phyloP scores from a whole-genome alignment of 1,140 invertebrate species.

The Heterodera carotae region DNA sequence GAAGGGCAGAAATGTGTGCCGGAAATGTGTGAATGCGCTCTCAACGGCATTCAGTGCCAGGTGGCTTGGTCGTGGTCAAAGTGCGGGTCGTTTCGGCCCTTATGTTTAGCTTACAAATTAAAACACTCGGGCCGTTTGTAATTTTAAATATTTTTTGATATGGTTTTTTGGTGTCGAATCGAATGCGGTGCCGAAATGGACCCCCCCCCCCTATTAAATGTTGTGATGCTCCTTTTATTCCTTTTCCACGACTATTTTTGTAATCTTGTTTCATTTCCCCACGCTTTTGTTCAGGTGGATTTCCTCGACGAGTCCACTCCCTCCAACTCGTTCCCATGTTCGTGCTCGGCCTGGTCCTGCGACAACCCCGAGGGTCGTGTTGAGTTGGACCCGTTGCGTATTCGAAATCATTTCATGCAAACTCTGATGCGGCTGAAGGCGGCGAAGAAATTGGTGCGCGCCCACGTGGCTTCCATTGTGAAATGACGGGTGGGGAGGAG shows the following conservation, averaged over 20 bases:
- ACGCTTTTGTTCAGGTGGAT: conserved; percentile 17
- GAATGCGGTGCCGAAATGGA: no score
- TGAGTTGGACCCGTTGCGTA: conserved; percentile 91
- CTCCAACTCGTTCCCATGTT: conserved; percentile 83
- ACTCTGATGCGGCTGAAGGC: conserved; percentile 90
- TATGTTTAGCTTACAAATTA: no score
- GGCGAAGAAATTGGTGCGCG: conserved; percentile 70
- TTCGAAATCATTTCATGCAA: conserved; percentile 94
- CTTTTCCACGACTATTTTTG: no score
- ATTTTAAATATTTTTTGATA: no score
- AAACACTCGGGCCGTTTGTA: no score
- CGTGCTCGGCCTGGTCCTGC: conserved; percentile 89
- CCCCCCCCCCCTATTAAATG: no score
- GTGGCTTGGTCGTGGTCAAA: conserved; percentile 68
- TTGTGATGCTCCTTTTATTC: no score
- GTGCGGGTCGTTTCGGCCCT: no score
- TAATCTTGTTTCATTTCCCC: not conserved
- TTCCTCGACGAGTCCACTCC: conserved; percentile 68
- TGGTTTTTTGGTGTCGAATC: no score
- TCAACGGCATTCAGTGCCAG: conserved; percentile 64
- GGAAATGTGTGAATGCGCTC: conserved; percentile 38
- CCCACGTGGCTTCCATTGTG: no score
- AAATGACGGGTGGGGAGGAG: no score
- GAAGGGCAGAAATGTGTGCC: conserved; percentile 40
- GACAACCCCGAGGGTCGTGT: conserved; percentile 86